A percentile compares a stretch with the other conserved stretches of the same genome.
These are phyloP conservation scores for Hassar affinis DNA, from an alignment of 2,113 vertebrate species.

Conservation along the genomic window DNA sequence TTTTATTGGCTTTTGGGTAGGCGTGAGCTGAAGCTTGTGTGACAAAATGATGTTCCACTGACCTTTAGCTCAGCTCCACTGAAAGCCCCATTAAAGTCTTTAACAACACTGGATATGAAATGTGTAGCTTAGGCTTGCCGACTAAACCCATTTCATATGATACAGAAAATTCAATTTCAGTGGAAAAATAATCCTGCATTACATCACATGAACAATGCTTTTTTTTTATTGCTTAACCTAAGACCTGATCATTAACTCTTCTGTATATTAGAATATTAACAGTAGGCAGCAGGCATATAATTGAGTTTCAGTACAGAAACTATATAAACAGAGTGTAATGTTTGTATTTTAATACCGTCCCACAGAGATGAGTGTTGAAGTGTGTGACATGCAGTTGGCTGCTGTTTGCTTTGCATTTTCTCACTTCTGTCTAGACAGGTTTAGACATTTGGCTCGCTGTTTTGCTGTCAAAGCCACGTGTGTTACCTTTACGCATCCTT, in stretches of 20 bases:
- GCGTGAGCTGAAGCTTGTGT: neutral
- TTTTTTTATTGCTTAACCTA: neutral
- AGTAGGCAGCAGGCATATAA: neutral
- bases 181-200: neutral
- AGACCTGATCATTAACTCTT: neutral
- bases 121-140: too few species aligned
- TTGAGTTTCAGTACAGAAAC: neutral
- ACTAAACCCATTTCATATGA: too few species aligned
- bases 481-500: neutral
- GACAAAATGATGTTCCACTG: neutral
- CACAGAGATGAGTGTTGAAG: neutral
- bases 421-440: neutral
- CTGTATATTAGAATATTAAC: neutral
- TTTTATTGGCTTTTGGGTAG: neutral
- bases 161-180: neutral
- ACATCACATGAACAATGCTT: neutral
- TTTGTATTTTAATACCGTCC: neutral
- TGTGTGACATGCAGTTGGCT: neutral
- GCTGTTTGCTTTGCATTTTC: neutral
- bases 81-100: too few species aligned
- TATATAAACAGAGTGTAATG: neutral
- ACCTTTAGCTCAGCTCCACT: too few species aligned
- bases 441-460: neutral
- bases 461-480: neutral
- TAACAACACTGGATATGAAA: neutral